Evolutionary conservation across 2,797 vertebrate genomes (phyloP).

Genomic region (Molothrus ater): DNA sequence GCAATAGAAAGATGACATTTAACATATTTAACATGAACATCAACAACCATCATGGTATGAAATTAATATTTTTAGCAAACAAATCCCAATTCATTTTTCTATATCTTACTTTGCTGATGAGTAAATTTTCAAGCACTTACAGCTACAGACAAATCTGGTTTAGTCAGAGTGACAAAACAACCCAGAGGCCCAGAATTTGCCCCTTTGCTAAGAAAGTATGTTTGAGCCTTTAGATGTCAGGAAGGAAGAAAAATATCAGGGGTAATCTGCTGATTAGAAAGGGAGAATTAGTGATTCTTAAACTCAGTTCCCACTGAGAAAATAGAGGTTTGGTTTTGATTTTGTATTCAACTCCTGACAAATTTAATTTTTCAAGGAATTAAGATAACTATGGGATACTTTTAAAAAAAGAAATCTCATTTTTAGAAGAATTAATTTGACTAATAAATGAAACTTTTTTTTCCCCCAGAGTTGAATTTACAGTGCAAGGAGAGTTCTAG

Average conservation of each 20-base stretch:
- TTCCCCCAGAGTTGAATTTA: background rate
- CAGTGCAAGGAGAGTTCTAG: background rate
- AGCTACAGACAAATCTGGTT: background rate
- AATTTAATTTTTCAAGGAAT: background rate
- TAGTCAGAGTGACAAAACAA: background rate
- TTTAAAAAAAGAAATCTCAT: background rate
- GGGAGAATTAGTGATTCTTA: background rate
- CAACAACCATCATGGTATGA: background rate
- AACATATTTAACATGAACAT: background rate
- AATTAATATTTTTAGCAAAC: background rate
- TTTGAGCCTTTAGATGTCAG: background rate
- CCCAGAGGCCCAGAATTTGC: background rate
- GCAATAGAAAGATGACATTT: background rate
- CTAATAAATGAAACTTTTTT: background rate
- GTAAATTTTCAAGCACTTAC: background rate
- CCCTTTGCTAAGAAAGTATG: background rate
- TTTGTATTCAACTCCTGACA: background rate
- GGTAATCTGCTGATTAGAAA: background rate
- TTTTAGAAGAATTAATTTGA: background rate
- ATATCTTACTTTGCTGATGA: background rate
- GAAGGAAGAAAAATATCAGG: background rate
- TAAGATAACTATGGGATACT: background rate
- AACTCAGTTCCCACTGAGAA: background rate
- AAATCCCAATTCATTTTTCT: background rate
- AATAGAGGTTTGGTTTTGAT: background rate